Percentiles rank a stretch among this genome's conserved stretches.
These are phyloP conservation scores for Macropus fuliginosus DNA, from an alignment of 2,797 vertebrate species.

Conservation along the genomic window DNA sequence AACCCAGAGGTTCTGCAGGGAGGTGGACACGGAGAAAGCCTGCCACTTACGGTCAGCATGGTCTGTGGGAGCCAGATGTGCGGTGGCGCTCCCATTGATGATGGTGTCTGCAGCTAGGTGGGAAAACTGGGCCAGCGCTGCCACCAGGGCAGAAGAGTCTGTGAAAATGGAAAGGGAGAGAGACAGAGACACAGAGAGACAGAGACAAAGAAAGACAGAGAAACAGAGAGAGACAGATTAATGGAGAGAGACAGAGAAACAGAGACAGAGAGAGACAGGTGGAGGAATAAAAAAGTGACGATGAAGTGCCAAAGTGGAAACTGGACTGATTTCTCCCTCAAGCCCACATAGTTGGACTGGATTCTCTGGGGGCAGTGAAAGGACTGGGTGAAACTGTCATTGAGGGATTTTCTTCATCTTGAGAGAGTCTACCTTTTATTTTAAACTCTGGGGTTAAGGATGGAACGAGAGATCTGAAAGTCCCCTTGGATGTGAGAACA, in stretches of 20 bases:
- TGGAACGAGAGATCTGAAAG: neutral
- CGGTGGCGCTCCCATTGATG: slow-evolving; percentile 92
- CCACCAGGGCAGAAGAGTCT: slow-evolving; percentile 92
- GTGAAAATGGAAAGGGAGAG: neutral
- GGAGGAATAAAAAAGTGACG: too few species aligned
- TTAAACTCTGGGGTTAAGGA: neutral
- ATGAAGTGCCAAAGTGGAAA: neutral
- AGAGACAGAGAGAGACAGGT: too few species aligned
- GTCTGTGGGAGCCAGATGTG: slow-evolving; percentile 94
- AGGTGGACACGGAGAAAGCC: neutral
- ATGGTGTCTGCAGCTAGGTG: slow-evolving; percentile 94
- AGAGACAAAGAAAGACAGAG: too few species aligned
- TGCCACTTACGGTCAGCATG: slow-evolving; percentile 90
- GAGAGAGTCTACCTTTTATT: too few species aligned
- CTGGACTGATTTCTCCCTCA: neutral
- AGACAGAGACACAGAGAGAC: neutral
- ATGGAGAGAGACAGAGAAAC: too few species aligned
- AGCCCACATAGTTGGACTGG: neutral
- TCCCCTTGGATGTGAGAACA: neutral
- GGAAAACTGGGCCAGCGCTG: slow-evolving; percentile 93
- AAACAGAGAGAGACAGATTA: too few species aligned
- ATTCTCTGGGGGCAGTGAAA: neutral
- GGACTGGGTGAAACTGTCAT: too few species aligned
- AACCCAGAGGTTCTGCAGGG: neutral
- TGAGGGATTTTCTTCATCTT: neutral